Base-by-base conservation (phyloP, 2,888 invertebrate genomes). In the Tineola bisselliella region DNA sequence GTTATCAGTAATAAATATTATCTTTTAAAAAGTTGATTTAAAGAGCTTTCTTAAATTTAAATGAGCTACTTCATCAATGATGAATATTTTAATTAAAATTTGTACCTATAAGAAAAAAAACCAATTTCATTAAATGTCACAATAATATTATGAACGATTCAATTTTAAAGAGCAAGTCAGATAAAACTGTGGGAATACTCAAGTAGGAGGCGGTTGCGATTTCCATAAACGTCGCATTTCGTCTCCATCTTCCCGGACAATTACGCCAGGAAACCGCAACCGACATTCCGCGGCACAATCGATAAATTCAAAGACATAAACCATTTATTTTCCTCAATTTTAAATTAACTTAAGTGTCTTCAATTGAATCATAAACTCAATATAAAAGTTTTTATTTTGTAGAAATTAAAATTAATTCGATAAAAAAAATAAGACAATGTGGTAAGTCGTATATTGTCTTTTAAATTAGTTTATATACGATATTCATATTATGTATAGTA, bases 181-280 rank as follows among this genome's bases (percentile, higher is more conserved):
- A 38, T 38, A 38, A 38, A 38, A 38, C 48, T 48, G 48, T 13
- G 10, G 17, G 48, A 48, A 54, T n/a, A 19, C 25, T 54, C 18
- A 25, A 54, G 54, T 52, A 17, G 54, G n/a, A 54, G 25, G 54
- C 54, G 58, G 15, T 17, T 30, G 69, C 73, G 76, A 81, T 82
- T 81, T 80, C 79, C 82, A 79, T 81, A 81, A 82, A 81, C 74
- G 75, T 68, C 72, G 70, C 77, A 70, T 76, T 81, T 78, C 76
- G 33, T 15, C 77, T 76, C 76, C 79, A 79, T 77, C 33, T 58
- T 58, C 58, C 33, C 58, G 58, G 25, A 33, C 33, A 58, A 58
- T 58, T 58, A 58, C 58, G 33, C 33, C 33, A 12, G 58, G 33
- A 58, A 56, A 33, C 58, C 58, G 58, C 58, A 58, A 30, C 31